A percentile compares a stretch with the other conserved stretches of the same genome.
phyloP scores from a whole-genome alignment of 92 coral and sea anemone species.

The Umimayanthus chanpuru region DNA sequence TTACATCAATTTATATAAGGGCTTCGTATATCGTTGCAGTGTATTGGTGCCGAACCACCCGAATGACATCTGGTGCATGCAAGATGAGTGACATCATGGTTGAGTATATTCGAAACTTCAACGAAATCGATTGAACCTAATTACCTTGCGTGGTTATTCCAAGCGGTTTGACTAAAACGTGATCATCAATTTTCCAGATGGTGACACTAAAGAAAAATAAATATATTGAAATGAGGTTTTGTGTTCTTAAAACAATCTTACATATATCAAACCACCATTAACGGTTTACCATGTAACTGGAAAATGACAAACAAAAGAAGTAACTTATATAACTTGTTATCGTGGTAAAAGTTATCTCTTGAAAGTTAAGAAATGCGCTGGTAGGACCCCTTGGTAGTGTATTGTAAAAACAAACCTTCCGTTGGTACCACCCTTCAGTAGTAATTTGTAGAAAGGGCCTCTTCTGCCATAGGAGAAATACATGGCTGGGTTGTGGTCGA shows the following conservation, averaged over 20 bases:
- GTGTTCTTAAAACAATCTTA: not conserved
- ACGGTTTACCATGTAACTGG: too few species aligned
- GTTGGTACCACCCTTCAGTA: slow-evolving; percentile 80
- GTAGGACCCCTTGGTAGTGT: slow-evolving; percentile 10
- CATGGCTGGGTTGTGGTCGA: slow-evolving; percentile 80
- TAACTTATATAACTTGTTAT: too few species aligned
- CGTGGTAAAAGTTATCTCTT: too few species aligned
- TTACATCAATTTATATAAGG: too few species aligned
- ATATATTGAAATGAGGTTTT: not conserved
- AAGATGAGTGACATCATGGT: not conserved
- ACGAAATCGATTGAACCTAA: not conserved
- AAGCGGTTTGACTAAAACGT: slow-evolving; percentile 36
- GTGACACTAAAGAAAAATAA: slow-evolving; percentile 50
- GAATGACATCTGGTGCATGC: not conserved
- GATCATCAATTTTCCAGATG: slow-evolving; percentile 70
- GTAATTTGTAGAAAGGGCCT: slow-evolving; percentile 91
- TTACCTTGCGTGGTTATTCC: slow-evolving; percentile 41
- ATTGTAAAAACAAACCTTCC: slow-evolving; percentile 64
- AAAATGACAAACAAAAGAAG: too few species aligned
- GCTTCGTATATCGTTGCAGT: too few species aligned
- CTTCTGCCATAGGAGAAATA: slow-evolving; percentile 95
- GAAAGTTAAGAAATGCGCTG: too few species aligned
- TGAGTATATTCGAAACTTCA: not conserved
- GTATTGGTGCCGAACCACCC: too few species aligned
- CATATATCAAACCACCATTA: too few species aligned